Base-by-base conservation (phyloP, 2,888 invertebrate genomes). In the Ernsta delagoae region DNA sequence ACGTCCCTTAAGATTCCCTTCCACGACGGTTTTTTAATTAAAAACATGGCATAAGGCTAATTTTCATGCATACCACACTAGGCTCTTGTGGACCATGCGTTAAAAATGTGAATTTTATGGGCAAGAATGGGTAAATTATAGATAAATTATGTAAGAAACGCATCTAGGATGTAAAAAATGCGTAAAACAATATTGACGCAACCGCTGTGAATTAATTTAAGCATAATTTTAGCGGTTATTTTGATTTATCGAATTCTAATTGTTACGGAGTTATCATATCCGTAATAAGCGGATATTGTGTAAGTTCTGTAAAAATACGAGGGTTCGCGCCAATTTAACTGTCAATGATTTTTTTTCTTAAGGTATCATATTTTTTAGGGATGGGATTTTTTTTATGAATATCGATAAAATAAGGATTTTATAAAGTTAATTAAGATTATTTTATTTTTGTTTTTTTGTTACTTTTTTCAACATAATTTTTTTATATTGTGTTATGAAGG, bases 321-420 rank as follows among this genome's bases (percentile, higher is more conserved):
- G 59, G 36, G 71, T 70, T 82, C 80, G 80, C 80, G 80, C 80
- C 80, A 78, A 77, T 78, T 76, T 75, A 61, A 61, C 71, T 76
- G 75, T 70, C 74, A 75, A 70, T 41, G 61, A 5, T 62, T 71
- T 65, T 57, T 71, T 72, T 71, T 70, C 57, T 48, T 41, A 57
- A 45, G 39, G 50, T 16, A 4, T 6, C 45, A 43, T 31, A 12
- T 8, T 39, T n/a, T n/a, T 9, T 24, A 63, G 41, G 39, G 54
- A 64, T 64, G 45, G 45, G 0, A 45, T 7, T n/a, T 0, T n/a
- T n/a, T n/a, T 45, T 45, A 45, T 5, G 45, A 45, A 45, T 45
- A 45, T 45, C 45, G 45, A 45, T 45, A 50, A 50, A 50, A 31
- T 54, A 31, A 53, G 24, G 5, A 36, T 36, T 36, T 5, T 4